Base-by-base conservation (phyloP, 2,888 invertebrate species). In the Diadromus collaris region DNA sequence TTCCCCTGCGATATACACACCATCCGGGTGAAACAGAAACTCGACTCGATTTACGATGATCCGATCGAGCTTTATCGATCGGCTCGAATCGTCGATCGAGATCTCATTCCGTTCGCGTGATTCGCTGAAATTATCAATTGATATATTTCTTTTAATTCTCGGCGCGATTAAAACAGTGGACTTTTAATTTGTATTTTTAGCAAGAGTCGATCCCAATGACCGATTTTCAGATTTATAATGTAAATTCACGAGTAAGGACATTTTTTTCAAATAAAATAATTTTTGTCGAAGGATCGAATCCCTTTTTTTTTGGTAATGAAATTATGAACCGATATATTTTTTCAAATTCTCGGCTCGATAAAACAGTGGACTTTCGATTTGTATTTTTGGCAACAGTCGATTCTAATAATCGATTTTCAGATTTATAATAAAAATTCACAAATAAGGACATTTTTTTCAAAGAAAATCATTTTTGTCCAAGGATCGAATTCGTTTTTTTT, bases 1-100 rank as follows among this genome's bases (percentile, higher is more conserved):
- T 65, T 67, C 61, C 56, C 19, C 56, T 19, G 56, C 56, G 29
- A 56, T 56, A 56, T 16, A 56, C 19, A 51, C 9, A 51, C 16
- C 44, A 6, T 51, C 27, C 38, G 46, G 32, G 24, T 34, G 54
- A 56, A 56, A 68, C 56, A 10, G 21, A 51, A 51, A 27, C 27
- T n/a, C 41, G 6, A 32, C 38, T 41, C 68, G 68, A 68, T 68
- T 29, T 29, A 56, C 56, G 38, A 41, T n/a, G 68, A 68, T 68
- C 41, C 54, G 10, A 56, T 68, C 41, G 68, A 41, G 54, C 56
- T 54, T 56, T 56, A 54, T 56, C 41, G 41, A 56, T 19, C 67
- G n/a, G 38, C 51, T 27, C 34, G 51, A 67, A 54, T 41, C 51
- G 38, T 41, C 56, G 56, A 56, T 56, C 29, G n/a, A 27, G 16